Conservation (phyloP, 2,797 vertebrate genomes). For the Agapornis canus region DNA sequence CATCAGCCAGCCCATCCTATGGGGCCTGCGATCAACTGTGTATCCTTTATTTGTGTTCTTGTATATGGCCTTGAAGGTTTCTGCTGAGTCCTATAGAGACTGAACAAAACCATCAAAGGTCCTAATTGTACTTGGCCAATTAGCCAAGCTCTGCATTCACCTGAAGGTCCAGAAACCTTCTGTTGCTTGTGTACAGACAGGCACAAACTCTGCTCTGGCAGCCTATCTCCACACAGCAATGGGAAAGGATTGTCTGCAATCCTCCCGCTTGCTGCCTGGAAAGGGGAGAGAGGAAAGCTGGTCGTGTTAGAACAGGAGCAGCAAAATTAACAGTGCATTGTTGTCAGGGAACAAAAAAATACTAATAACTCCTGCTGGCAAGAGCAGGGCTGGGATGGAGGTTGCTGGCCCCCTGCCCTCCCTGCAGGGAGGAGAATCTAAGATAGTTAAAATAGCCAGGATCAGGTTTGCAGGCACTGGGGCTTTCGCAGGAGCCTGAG, state of each 20-base stretch:
- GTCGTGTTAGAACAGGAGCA: slow-evolving; percentile 65
- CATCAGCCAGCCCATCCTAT: background rate
- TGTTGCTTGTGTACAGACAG: background rate
- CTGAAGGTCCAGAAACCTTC: background rate
- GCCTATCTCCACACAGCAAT: background rate
- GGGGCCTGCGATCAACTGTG: rapidly evolving
- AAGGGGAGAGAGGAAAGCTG: slow-evolving; percentile 32
- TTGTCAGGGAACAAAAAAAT: slow-evolving; percentile 53
- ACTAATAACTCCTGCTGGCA: slow-evolving; percentile 50
- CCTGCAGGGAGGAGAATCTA: slow-evolving; percentile 49
- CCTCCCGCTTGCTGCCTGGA: slow-evolving; percentile 3
- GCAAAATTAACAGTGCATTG: slow-evolving; percentile 52
- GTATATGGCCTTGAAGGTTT: background rate
- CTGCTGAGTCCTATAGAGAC: background rate
- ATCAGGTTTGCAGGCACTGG: background rate
- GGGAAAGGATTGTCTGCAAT: slow-evolving; percentile 37
- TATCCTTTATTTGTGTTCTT: background rate
- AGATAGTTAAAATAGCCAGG: slow-evolving; percentile 55
- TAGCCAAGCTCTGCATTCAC: background rate
- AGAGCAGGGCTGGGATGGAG: slow-evolving; percentile 29
- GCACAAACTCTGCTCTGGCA: background rate
- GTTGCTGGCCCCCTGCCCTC: slow-evolving; percentile 58
- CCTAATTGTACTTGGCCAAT: background rate
- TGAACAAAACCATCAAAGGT: background rate
- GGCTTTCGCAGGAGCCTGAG: slow-evolving; percentile 5